Percentiles rank a stretch among this genome's conserved stretches.
These are phyloP conservation scores for Sinocyclocheilus rhinocerous DNA, from an alignment of 2,113 vertebrate genomes.

Conservation along the genomic window DNA sequence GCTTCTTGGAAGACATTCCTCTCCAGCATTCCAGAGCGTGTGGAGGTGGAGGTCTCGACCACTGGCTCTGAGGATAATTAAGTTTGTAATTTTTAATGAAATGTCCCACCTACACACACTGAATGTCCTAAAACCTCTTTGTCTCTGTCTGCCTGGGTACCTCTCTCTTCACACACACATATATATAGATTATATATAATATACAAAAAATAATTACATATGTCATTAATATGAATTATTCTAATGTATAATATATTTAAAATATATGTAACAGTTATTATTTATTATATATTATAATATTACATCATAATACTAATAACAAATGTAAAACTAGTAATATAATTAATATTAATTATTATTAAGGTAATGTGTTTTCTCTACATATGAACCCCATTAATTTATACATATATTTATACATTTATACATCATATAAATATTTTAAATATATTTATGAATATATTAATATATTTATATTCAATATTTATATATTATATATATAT, in stretches of 20 bases:
- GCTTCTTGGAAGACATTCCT: constrained; percentile 65
- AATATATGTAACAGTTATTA: neutral
- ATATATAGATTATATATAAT: neutral
- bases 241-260: neutral
- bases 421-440: too few relatives aligned
- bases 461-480: too few relatives aligned
- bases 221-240: neutral
- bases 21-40: constrained; percentile 64
- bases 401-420: too few relatives aligned
- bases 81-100: constrained; percentile 42
- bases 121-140: constrained; percentile 9
- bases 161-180: neutral
- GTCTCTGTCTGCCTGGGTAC: neutral
- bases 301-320: too few relatives aligned
- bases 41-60: constrained; percentile 61
- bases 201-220: neutral
- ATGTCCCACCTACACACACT: constrained; percentile 30
- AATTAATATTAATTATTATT: too few relatives aligned
- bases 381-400: too few relatives aligned
- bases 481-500: too few relatives aligned
- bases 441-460: too few relatives aligned
- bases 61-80: constrained; percentile 38
- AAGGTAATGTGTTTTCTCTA: too few relatives aligned
- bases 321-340: too few relatives aligned
- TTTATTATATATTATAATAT: too few relatives aligned